Conservation (phyloP, 2,888 invertebrate genomes). For the Leucoma salicis region DNA sequence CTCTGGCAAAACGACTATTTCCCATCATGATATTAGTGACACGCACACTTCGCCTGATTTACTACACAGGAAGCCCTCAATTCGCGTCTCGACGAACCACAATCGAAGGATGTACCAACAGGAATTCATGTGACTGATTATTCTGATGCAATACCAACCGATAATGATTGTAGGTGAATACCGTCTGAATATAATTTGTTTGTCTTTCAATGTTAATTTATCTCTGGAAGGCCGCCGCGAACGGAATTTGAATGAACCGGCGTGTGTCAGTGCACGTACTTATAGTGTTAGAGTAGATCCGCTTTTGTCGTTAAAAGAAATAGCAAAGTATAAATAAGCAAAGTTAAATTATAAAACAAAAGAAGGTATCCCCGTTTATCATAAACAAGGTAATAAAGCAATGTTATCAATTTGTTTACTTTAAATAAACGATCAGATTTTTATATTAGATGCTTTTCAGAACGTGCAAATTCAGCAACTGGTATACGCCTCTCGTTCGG, state of each 20-base stretch:
- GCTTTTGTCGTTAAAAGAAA: no score
- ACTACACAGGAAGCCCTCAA: slow-evolving; percentile 59
- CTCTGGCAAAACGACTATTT: slow-evolving; percentile 28
- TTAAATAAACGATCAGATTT: slow-evolving; percentile 34
- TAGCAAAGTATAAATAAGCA: no score
- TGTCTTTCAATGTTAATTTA: slow-evolving; percentile 57
- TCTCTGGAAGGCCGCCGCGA: slow-evolving; percentile 39
- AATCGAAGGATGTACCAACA: slow-evolving; percentile 72
- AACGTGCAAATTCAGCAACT: slow-evolving; percentile 39
- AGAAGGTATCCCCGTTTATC: no score
- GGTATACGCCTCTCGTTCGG: slow-evolving; percentile 38
- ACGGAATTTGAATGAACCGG: slow-evolving; percentile 39
- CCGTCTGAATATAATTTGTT: slow-evolving; percentile 63
- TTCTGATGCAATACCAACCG: slow-evolving; percentile 42
- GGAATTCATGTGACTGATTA: slow-evolving; percentile 57
- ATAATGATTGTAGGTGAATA: slow-evolving; percentile 65
- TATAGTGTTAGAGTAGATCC: no score
- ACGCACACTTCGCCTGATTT: slow-evolving; percentile 33
- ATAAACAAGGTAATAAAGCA: slow-evolving; percentile 18
- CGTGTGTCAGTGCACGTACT: slow-evolving; percentile 26
- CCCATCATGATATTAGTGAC: slow-evolving; percentile 28
- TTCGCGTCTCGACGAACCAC: slow-evolving; percentile 49
- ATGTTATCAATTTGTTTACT: slow-evolving; percentile 38
- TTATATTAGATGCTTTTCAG: slow-evolving; percentile 47
- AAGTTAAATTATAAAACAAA: not conserved